A percentile compares a stretch with the other conserved stretches of the same genome.
Conservation (phyloP, 2,888 invertebrate genomes). For the Agrilus cyanescens region DNA sequence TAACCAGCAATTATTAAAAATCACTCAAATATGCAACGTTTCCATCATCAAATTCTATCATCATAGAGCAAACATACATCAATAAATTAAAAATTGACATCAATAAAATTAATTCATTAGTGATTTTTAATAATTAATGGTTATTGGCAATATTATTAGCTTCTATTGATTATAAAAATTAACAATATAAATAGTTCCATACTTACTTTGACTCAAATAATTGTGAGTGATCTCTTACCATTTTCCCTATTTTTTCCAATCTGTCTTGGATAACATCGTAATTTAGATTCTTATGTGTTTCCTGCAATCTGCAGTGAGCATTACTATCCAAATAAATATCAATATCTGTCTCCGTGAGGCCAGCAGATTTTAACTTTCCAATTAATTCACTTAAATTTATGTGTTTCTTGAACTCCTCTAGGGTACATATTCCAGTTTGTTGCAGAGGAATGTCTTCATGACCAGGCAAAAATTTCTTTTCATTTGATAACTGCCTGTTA, state of each 20-base stretch:
- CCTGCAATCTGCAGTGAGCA: constrained; percentile 26
- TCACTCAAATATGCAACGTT: too few relatives aligned
- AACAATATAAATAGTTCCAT: neutral
- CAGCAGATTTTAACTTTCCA: constrained; percentile 39
- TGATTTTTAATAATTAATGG: too few relatives aligned
- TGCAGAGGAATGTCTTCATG: constrained; percentile 21
- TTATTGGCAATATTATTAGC: too few relatives aligned
- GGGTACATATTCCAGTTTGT: constrained; percentile 37
- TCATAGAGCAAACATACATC: too few relatives aligned
- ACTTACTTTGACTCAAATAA: constrained; percentile 3
- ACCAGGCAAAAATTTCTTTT: constrained; percentile 18
- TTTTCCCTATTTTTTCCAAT: constrained; percentile 13
- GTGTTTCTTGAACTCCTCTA: constrained; percentile 36
- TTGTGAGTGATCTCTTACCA: constrained; percentile 8
- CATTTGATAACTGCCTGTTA: constrained; percentile 15
- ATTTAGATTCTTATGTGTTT: constrained; percentile 26
- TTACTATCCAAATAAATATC: constrained; percentile 38
- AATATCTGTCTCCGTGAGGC: constrained; percentile 39
- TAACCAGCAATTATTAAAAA: too few relatives aligned
- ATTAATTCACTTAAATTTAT: constrained; percentile 33
- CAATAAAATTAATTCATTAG: too few relatives aligned
- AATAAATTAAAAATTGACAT: too few relatives aligned
- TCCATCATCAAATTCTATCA: too few relatives aligned
- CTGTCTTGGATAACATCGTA: constrained; percentile 13
- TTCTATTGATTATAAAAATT: too few relatives aligned